phyloP scores from a whole-genome alignment of 2,888 invertebrate genomes.

The Orchestes rusci region DNA sequence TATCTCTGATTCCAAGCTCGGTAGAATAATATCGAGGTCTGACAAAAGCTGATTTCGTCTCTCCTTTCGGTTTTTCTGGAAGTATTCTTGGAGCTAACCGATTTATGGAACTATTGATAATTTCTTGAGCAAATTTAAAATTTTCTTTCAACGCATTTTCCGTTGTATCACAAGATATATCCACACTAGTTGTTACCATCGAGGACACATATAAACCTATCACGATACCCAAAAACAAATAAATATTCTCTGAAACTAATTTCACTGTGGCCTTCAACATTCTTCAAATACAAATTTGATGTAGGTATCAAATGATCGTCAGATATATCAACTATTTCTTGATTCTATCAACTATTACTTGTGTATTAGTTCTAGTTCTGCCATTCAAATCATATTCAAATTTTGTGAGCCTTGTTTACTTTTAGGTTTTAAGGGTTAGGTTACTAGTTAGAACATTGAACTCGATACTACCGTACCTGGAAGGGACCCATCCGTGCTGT shows the following conservation, averaged over 20 bases:
- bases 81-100: constrained; percentile 27
- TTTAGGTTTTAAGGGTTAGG: too few species aligned
- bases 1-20: constrained; percentile 87
- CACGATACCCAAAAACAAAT: constrained; percentile 33
- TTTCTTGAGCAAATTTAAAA: constrained; percentile 28
- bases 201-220: constrained; percentile 36
- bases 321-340: too few species aligned
- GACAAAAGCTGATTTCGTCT: constrained; percentile 50
- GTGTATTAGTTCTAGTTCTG: too few species aligned
- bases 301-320: too few species aligned
- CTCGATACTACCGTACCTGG: too few species aligned
- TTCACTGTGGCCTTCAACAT: constrained; percentile 21
- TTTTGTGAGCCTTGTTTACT: too few species aligned
- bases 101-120: constrained; percentile 30
- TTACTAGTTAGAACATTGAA: too few species aligned
- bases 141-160: constrained; percentile 16
- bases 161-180: constrained; percentile 23
- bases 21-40: constrained; percentile 92
- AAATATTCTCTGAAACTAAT: constrained; percentile 33
- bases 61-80: constrained; percentile 27
- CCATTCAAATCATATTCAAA: too few species aligned
- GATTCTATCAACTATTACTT: too few species aligned
- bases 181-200: constrained; percentile 26
- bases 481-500: too few species aligned
- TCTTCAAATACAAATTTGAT: too few species aligned